These are phyloP conservation scores for Porites lobata DNA, from an alignment of 92 coral and sea anemone species.

Conservation along the genomic window DNA sequence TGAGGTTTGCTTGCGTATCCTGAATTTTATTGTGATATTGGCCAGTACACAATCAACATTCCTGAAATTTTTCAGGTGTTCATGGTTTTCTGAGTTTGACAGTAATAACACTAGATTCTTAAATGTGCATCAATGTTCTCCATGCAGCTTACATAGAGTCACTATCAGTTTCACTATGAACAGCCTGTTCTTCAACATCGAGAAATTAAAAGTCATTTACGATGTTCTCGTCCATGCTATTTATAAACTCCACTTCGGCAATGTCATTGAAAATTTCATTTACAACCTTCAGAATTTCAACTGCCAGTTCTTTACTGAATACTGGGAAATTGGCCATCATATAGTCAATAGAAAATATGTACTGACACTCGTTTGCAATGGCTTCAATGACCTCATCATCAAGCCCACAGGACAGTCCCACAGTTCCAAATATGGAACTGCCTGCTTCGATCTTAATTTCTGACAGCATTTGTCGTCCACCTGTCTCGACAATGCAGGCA, in stretches of 20 bases:
- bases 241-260: constrained; percentile 15
- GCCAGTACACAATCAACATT: too few relatives aligned
- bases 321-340: constrained; percentile 48
- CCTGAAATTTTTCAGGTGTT: too few relatives aligned
- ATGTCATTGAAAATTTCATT: constrained; percentile 52
- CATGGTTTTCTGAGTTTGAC: too few relatives aligned
- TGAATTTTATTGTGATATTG: too few relatives aligned
- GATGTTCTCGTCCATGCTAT: background rate
- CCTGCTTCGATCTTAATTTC: constrained; percentile 4
- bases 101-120: too few relatives aligned
- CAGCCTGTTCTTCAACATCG: constrained; percentile 19
- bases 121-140: background rate
- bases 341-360: constrained; percentile 29
- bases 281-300: constrained; percentile 35
- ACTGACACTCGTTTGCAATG: constrained; percentile 25
- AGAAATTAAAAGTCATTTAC: background rate
- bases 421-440: constrained; percentile 25
- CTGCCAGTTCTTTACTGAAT: constrained; percentile 31
- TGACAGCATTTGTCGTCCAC: constrained; percentile 6
- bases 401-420: constrained; percentile 9
- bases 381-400: constrained; percentile 34
- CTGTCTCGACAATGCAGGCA: background rate
- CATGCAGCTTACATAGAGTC: background rate
- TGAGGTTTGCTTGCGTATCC: too few relatives aligned
- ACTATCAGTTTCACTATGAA: background rate